Base-by-base conservation (phyloP, 2,888 invertebrate species). In the Plebejus anna region DNA sequence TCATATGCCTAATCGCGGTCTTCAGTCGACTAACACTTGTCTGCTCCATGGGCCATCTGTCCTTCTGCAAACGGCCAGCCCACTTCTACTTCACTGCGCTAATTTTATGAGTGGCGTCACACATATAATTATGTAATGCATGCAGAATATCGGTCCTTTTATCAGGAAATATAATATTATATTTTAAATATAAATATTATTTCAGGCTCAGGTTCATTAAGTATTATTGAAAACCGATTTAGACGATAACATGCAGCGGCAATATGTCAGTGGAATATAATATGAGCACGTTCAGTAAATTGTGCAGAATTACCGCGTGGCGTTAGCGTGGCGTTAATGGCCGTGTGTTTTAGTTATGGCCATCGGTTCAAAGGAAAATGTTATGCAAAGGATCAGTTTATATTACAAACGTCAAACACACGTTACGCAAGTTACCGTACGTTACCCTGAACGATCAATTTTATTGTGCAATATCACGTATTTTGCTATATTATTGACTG, bases 161-260 rank as follows among this genome's bases (percentile, higher is more conserved):
- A 55, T 4, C 28, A 11, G 28, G 9, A 61, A 11, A 61, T 4
- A 61, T 28, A 57, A 57, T 57, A 32, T 32, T 32, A 28, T 22
- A 32, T 7, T 13, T 13, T 66, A 32, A 16, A 55, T 4, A 55
- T 55, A 55, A 55, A 55, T 55, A 55, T 13, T 55, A 55, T 55
- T 32, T 66, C 7, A 66, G 32, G 66, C 32, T 36, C 32, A 13
- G 28, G 4, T 66, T 66, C 66, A 66, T 32, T 32, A 36, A 1
- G 28, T 66, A 66, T 36, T 36, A 66, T 66, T 66, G 32, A 22
- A 66, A 28, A 61, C 61, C 61, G 61, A 61, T 61, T 28, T 61
- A 28, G 66, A 5, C 32, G 13, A 32, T 66, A 66, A 36, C 32
- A 13, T 66, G 16, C 32, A 66, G 66, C 5, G 32, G 32, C 28